Evolutionary conservation across 2,888 invertebrate species (phyloP).

Genomic region (Pseudoips prasinana): DNA sequence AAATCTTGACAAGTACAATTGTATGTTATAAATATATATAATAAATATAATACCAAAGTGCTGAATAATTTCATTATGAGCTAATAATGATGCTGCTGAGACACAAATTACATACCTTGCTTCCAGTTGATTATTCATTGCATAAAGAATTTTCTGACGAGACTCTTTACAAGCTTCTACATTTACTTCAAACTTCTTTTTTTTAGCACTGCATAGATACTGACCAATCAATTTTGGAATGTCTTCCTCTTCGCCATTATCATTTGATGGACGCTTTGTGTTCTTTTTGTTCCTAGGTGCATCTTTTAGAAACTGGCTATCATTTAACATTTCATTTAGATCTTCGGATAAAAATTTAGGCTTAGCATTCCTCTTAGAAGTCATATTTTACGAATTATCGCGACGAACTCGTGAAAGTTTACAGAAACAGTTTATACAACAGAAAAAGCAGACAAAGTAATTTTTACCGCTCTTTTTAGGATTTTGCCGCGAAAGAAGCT

Average conservation of each 20-base stretch:
- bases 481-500: slow-evolving; percentile 18
- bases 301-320: slow-evolving; percentile 50
- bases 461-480: slow-evolving; percentile 17
- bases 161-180: slow-evolving; percentile 48
- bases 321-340: slow-evolving; percentile 50
- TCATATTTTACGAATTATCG: slow-evolving; percentile 38
- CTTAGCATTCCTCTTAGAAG: slow-evolving; percentile 49
- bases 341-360: slow-evolving; percentile 54
- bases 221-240: slow-evolving; percentile 45
- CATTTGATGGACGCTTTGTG: slow-evolving; percentile 44
- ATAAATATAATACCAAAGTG: too few relatives aligned
- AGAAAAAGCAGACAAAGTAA: slow-evolving; percentile 1
- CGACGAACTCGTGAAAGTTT: too few relatives aligned
- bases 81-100: too few relatives aligned
- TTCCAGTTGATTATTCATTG: slow-evolving; percentile 53
- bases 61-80: too few relatives aligned
- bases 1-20: too few relatives aligned
- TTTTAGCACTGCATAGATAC: slow-evolving; percentile 47
- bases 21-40: too few relatives aligned
- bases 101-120: slow-evolving; percentile 57
- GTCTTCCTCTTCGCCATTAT: slow-evolving; percentile 44
- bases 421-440: too few relatives aligned
- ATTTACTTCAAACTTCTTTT: slow-evolving; percentile 46
- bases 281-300: slow-evolving; percentile 49
- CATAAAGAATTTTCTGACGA: slow-evolving; percentile 57